Conservation (phyloP, 2,113 vertebrate genomes). For the Melanerpes aurifrons region DNA sequence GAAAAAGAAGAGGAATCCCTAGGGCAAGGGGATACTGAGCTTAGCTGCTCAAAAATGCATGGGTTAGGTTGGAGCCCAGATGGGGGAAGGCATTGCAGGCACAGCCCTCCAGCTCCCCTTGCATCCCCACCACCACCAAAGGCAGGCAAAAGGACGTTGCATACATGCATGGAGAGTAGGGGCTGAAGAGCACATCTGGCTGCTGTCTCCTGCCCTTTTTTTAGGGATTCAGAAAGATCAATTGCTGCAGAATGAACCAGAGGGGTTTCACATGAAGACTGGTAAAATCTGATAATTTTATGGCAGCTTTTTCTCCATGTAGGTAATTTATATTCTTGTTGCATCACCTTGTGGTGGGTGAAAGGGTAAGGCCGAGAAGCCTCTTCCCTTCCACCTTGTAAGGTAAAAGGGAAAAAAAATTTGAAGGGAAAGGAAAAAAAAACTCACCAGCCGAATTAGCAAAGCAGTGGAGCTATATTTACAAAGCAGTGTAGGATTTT, state of each 20-base stretch:
- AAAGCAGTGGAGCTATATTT: too few relatives aligned
- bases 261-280: neutral
- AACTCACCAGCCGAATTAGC: too few relatives aligned
- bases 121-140: neutral
- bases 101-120: neutral
- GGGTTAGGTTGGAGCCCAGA: neutral
- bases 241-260: neutral
- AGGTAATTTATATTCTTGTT: neutral
- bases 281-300: neutral
- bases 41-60: fast-evolving
- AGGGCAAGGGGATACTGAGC: too few relatives aligned
- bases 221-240: neutral
- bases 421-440: too few relatives aligned
- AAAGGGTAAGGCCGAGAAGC: too few relatives aligned
- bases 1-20: neutral
- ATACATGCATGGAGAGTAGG: fast-evolving
- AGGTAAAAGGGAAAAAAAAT: too few relatives aligned
- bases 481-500: too few relatives aligned
- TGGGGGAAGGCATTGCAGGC: fast-evolving
- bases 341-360: too few relatives aligned
- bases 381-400: too few relatives aligned
- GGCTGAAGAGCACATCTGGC: neutral
- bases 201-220: neutral
- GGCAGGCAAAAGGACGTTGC: neutral
- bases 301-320: neutral